Base-by-base conservation (phyloP, 2,113 vertebrate genomes). In the Campylomormyrus tamandua region DNA sequence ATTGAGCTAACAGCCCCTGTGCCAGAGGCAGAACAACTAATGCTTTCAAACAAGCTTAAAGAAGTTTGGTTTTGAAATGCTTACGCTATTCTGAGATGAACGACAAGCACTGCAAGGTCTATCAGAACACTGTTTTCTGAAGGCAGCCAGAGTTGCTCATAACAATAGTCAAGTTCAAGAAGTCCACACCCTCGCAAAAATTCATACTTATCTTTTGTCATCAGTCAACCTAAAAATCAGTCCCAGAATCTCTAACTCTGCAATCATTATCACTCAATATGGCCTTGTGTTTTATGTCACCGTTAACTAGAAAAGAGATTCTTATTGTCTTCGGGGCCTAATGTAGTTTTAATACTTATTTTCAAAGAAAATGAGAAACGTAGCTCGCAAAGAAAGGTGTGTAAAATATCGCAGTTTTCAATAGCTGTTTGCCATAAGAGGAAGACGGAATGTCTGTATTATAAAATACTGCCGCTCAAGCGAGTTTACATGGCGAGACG, bases 1-100 rank as follows among this genome's bases (percentile, higher is more conserved):
- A 99, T 96, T 94, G 97, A 98, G 97, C 98, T 97, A 97, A 98
- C 97, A 97, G 97, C 95, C 95, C 95, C 94, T 92, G 95, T 95
- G 96, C 96, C 95, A 94, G 95, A 97, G 96, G 96, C 95, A 93
- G 90, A 93, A 90, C 93, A 93, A 93, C 91, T 94, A 94, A 94
- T 89, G 94, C 95, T 94, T 95, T 91, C 1, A 93, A 92, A 90
- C 91, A 94, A 91, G 93, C 91, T 27, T 85, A 49, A 85, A 49
- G 46, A 48, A 46, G 46, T 48, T 85, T 49, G 13, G 7, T 24
- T 24, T 84, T 49, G n/a, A 27, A 49, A 39, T 19, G 31, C 74
- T 7, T 80, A 42, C 5, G 5, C 74, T 42, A 17, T 42, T 42
- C 74, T 2, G 19, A 80, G 17, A 15, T 35, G 74, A 42, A 15